A percentile compares a stretch with the other conserved stretches of the same genome.
Conservation (phyloP, 2,113 vertebrate genomes). For the Sphyrna mokarran region DNA sequence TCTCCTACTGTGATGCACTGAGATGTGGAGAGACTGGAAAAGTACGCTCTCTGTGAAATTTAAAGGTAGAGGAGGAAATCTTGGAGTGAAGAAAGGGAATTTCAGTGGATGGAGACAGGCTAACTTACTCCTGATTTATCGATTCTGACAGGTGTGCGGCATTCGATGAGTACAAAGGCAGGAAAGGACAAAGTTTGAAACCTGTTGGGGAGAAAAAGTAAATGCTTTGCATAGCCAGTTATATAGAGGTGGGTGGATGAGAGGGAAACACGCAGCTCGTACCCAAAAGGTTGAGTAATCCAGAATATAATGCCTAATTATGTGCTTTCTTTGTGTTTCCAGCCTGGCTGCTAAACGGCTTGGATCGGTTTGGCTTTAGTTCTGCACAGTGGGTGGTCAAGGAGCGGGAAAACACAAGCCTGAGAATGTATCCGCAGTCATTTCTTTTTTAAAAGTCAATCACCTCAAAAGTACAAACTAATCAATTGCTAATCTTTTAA, state of each 20-base stretch:
- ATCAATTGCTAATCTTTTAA: neutral
- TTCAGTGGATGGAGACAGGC: neutral
- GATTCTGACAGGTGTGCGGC: neutral
- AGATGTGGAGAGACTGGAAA: neutral
- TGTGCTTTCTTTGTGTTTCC: constrained; percentile 24
- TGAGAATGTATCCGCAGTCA: neutral
- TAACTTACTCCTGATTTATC: neutral
- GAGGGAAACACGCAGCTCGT: neutral
- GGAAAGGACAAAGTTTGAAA: neutral
- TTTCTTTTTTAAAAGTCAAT: no score
- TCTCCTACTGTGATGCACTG: neutral
- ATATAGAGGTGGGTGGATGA: no score
- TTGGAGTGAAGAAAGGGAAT: neutral
- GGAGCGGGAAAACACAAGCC: neutral
- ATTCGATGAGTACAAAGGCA: neutral
- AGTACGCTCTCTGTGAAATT: neutral
- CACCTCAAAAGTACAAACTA: neutral
- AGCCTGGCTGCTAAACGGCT: neutral
- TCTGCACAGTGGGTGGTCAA: neutral
- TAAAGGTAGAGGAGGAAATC: neutral
- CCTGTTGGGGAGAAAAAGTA: neutral
- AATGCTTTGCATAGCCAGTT: neutral
- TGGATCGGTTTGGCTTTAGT: neutral
- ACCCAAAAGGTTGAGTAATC: constrained; percentile 14
- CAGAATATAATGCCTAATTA: constrained; percentile 19